These are phyloP conservation scores for Rostratula benghalensis DNA, from an alignment of 2,113 vertebrate species.

Conservation along the genomic window DNA sequence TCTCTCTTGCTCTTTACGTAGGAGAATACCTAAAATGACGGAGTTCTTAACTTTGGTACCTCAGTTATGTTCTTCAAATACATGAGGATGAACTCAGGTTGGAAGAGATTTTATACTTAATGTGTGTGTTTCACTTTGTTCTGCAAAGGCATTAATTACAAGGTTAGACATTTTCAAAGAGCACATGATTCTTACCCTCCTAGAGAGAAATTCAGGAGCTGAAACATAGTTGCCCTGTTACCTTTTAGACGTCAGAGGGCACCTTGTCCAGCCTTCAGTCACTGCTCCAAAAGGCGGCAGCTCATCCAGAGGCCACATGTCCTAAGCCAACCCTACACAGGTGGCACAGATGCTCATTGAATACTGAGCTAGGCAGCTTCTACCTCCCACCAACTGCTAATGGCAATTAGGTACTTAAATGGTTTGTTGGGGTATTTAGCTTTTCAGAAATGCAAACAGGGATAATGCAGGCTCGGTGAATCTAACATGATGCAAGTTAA, in stretches of 20 bases:
- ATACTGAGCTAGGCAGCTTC: background rate
- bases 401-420: background rate
- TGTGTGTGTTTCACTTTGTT: background rate
- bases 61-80: background rate
- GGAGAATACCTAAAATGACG: background rate
- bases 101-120: background rate
- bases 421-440: background rate
- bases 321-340: background rate
- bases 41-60: background rate
- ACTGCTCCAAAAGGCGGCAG: background rate
- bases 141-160: background rate
- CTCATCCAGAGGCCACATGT: background rate
- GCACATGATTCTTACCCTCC: background rate
- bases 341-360: background rate
- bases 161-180: background rate
- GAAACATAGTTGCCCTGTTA: background rate
- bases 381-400: background rate
- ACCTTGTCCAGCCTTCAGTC: background rate
- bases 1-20: accelerated
- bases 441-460: background rate
- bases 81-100: background rate
- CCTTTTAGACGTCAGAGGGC: background rate
- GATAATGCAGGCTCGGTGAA: background rate
- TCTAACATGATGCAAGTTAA: background rate
- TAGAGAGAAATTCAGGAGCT: background rate